Conservation (phyloP, 2,888 invertebrate genomes). For the Athalia rosae region DNA sequence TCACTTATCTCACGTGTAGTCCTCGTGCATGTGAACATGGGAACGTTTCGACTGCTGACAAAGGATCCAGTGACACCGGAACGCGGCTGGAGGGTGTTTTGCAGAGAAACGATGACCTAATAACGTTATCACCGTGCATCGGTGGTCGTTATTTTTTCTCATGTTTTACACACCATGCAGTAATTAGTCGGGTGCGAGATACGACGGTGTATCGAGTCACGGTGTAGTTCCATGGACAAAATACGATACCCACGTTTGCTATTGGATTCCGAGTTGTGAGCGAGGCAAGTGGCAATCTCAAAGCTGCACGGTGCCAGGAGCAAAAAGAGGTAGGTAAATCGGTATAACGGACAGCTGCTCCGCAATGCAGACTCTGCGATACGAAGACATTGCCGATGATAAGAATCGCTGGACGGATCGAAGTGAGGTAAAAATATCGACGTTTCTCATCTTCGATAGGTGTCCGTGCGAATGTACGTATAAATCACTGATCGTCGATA, state of each 20-base stretch:
- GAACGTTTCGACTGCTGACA: constrained; percentile 9
- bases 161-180: too few relatives aligned
- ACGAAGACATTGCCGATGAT: constrained; percentile 31
- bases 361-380: constrained; percentile 32
- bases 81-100: background rate
- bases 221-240: background rate
- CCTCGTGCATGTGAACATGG: background rate
- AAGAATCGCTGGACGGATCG: background rate
- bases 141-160: background rate
- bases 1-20: constrained; percentile 24
- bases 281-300: constrained; percentile 4
- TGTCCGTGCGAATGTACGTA: background rate
- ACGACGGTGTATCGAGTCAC: background rate
- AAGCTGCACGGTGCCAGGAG: background rate
- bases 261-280: background rate
- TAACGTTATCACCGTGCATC: background rate
- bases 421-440: constrained; percentile 1
- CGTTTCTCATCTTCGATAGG: constrained; percentile 4
- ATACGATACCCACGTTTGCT: constrained; percentile 9
- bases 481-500: background rate
- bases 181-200: background rate
- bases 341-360: constrained; percentile 18
- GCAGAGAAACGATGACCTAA: constrained; percentile 21
- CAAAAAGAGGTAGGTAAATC: background rate
- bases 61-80: constrained; percentile 21